Conservation (phyloP, 2,113 vertebrate genomes). For the Atherinomorus stipes region DNA sequence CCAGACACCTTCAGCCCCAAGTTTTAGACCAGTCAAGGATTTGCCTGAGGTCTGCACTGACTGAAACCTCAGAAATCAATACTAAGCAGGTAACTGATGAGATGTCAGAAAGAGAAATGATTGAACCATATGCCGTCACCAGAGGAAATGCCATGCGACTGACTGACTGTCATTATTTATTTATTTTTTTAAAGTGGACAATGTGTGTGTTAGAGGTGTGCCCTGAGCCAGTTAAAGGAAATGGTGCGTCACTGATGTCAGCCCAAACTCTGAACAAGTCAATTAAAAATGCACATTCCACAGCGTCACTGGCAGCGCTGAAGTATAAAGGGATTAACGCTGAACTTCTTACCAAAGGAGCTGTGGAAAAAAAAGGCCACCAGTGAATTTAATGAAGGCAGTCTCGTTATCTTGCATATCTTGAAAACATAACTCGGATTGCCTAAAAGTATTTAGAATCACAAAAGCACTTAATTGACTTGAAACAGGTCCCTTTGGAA, state of each 20-base stretch:
- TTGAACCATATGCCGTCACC: not conserved
- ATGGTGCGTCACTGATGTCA: constrained; percentile 46
- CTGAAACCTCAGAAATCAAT: constrained; percentile 21
- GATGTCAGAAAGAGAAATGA: constrained; percentile 16
- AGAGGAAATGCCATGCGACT: not conserved
- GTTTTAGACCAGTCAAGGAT: constrained; percentile 39
- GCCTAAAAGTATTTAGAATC: constrained; percentile 48
- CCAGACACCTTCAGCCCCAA: constrained; percentile 43
- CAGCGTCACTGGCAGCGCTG: constrained; percentile 48
- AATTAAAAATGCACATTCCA: constrained; percentile 63
- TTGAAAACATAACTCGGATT: constrained; percentile 40
- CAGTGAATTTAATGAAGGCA: constrained; percentile 66
- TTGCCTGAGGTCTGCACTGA: constrained; percentile 22
- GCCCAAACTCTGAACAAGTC: constrained; percentile 51
- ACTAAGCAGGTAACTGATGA: constrained; percentile 5
- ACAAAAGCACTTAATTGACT: constrained; percentile 59
- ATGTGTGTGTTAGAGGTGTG: constrained; percentile 21
- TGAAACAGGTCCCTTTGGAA: constrained; percentile 48
- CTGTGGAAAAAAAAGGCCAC: constrained; percentile 49
- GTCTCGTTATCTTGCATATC: constrained; percentile 44
- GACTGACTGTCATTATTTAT: not conserved
- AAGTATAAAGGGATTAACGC: constrained; percentile 65
- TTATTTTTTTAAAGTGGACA: constrained; percentile 1
- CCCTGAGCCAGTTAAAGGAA: constrained; percentile 55
- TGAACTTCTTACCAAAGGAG: constrained; percentile 57